Evolutionary conservation across 2,797 vertebrate species (phyloP).

Genomic region (Chiroxiphia lanceolata): DNA sequence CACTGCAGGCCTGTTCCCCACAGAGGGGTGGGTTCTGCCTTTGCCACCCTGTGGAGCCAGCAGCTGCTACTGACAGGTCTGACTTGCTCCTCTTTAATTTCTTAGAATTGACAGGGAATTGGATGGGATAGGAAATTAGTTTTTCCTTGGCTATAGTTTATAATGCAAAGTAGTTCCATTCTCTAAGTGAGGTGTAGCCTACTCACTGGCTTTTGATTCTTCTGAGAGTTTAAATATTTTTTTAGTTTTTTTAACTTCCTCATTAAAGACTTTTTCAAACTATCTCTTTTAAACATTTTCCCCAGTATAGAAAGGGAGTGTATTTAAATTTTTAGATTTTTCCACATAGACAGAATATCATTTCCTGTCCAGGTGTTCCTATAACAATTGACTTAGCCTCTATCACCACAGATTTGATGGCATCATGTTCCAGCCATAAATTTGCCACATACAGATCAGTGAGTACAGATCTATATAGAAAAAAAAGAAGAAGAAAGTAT

Average conservation of each 20-base stretch:
- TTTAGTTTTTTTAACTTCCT: not conserved
- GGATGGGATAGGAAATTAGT: not conserved
- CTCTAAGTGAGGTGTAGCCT: not conserved
- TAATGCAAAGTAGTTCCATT: not conserved
- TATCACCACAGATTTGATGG: not conserved
- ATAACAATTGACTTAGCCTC: not conserved
- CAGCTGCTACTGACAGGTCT: not conserved
- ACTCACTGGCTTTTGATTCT: not conserved
- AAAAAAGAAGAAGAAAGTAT: not conserved
- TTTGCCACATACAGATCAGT: not conserved
- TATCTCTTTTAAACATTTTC: not conserved
- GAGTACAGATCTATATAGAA: not conserved
- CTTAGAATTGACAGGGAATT: not conserved
- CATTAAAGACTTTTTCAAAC: not conserved
- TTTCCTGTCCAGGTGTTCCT: not conserved
- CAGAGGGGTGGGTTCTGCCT: fast-evolving
- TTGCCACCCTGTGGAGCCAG: fast-evolving
- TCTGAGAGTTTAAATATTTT: not conserved
- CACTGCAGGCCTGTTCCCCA: not conserved
- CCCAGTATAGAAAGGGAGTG: not conserved
- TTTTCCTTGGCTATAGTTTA: not conserved
- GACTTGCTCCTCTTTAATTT: fast-evolving
- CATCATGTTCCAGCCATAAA: not conserved
- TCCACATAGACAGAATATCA: not conserved
- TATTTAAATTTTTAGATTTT: not conserved